Evolutionary conservation across 2,797 vertebrate species (phyloP).

Genomic region (Lepidocolaptes lacrymiger): DNA sequence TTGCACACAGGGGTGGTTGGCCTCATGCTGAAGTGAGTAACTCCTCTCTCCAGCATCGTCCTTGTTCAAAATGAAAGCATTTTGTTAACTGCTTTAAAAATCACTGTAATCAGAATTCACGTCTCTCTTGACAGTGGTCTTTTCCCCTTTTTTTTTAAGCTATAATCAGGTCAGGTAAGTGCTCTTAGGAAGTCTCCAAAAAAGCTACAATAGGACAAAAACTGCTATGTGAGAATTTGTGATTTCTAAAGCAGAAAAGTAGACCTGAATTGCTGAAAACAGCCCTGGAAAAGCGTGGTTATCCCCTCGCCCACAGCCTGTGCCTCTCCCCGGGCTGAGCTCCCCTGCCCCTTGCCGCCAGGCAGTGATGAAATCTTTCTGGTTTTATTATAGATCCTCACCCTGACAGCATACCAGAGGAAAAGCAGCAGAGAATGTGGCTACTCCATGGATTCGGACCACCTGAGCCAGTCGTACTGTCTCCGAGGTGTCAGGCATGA

Average conservation of each 20-base stretch:
- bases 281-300: neutral
- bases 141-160: slow-evolving; percentile 22
- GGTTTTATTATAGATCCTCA: slow-evolving; percentile 74
- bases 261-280: neutral
- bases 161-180: slow-evolving; percentile 64
- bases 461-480: slow-evolving; percentile 83
- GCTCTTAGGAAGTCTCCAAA: neutral
- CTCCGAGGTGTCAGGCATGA: slow-evolving; percentile 82
- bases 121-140: neutral
- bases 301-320: neutral
- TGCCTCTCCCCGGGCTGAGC: neutral
- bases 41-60: neutral
- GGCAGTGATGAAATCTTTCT: slow-evolving; percentile 39
- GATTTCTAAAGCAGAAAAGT: neutral
- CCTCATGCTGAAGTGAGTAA: neutral
- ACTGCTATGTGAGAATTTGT: neutral
- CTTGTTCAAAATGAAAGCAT: neutral
- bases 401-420: slow-evolving; percentile 65
- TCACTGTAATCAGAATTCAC: neutral
- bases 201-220: neutral
- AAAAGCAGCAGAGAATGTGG: slow-evolving; percentile 81
- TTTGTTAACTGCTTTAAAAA: neutral
- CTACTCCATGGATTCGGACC: slow-evolving; percentile 84
- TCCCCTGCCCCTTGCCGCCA: neutral
- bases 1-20: neutral